Evolutionary conservation across 92 coral and sea anemone species (phyloP), one percentile per base, ranked within the genome.

Genomic region (Actinernus sp.): DNA sequence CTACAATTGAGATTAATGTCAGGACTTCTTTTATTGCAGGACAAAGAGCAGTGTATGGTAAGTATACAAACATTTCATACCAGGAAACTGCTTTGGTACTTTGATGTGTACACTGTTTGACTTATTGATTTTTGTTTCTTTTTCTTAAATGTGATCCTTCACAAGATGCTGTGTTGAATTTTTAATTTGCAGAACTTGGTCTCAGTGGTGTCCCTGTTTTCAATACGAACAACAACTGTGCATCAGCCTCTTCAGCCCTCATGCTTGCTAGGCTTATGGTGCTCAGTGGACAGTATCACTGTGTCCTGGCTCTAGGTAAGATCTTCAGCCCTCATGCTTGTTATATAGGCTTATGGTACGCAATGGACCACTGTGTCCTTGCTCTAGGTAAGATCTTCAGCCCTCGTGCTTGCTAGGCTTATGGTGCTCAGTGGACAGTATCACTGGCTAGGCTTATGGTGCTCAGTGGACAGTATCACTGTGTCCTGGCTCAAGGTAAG

Each of bases 21-120:
- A n/a, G n/a, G n/a, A n/a, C n/a, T n/a, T n/a, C n/a, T n/a, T 38
- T 69, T 20, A 20, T 33, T 73, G 2, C 51, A 89, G 96, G 96
- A 39, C 91, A 89, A 63, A 84, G 90, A 51, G 96, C 96, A 19
- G 91, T 89, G n/a, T 89, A 89, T 83, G 96, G 96, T 89, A 54
- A 51, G 93, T 59, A 17, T 13, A 10, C n/a, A 28, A 43, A 44
- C 36, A 22, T 4, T 11, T 31, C 31, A 43, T 36, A 36, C 41
- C 14, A 36, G 14, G 41, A 36, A 7, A 36, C 14, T 36, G 41
- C 41, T 36, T 7, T 36, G 7, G 41, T 36, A 36, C 14, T 36
- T 7, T 36, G 14, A 7, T 36, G 41, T 36, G 41, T 45, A 4
- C n/a, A n/a, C n/a, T n/a, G n/a, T n/a, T n/a, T n/a, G n/a, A n/a